These are phyloP conservation scores for Brachionus calyciflorus DNA, from an alignment of 1,140 invertebrate genomes.

Conservation along the genomic window DNA sequence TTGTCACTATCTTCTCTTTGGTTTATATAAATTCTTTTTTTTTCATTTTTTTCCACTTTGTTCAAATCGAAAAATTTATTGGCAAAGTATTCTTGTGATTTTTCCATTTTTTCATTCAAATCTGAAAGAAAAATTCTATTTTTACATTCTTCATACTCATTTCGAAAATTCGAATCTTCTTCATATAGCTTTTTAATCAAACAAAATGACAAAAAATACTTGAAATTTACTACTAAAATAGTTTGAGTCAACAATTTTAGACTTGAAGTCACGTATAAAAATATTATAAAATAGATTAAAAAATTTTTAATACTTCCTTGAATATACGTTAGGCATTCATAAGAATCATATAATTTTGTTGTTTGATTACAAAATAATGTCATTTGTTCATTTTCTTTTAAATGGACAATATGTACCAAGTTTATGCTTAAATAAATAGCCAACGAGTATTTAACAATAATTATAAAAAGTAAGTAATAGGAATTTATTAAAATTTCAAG, in stretches of 20 bases:
- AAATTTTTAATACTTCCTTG: not conserved
- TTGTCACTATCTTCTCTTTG: too few species aligned
- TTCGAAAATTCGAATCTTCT: not conserved
- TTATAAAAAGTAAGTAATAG: not conserved
- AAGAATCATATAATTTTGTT: not conserved
- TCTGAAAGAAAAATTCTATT: not conserved
- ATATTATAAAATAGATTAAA: not conserved
- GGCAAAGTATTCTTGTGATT: not conserved
- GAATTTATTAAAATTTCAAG: not conserved
- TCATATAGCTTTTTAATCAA: not conserved
- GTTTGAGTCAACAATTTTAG: not conserved
- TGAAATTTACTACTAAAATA: not conserved
- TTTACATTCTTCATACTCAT: not conserved
- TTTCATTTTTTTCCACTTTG: too few species aligned
- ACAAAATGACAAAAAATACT: not conserved
- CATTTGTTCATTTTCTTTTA: not conserved
- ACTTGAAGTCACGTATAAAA: not conserved
- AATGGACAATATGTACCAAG: not conserved
- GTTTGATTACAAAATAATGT: not conserved
- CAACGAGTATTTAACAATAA: not conserved
- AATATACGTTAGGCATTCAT: not conserved
- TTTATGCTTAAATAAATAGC: not conserved
- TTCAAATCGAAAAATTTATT: constrained; percentile 14
- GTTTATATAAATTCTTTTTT: too few species aligned
- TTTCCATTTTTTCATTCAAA: not conserved